Base-by-base conservation (phyloP, 2,113 vertebrate genomes). In the Heteronetta atricapilla region DNA sequence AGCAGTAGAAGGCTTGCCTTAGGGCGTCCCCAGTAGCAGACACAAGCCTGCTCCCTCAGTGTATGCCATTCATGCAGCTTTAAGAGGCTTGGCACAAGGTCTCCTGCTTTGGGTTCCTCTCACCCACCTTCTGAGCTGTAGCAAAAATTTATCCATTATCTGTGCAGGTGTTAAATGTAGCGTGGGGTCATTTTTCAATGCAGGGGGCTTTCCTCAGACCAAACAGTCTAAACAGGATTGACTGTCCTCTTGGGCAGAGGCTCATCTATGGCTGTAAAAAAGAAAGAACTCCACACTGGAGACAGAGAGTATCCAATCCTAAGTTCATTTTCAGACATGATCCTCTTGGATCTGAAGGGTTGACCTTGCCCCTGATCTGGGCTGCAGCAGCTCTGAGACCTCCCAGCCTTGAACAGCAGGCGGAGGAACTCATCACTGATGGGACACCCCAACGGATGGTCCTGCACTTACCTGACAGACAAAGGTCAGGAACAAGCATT, bases 381-480 rank as follows among this genome's bases (percentile, higher is more conserved):
- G 33, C 13, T 82, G 64, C 50, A 34, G 58, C 13, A 85, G 13
- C 9, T 75, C 52, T 53, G 70, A 85, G 31, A 16, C 8, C 22
- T 42, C 36, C 15, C 0, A 1, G 56, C 15, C 66, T 62, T 66
- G 42, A 86, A 42, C n/a, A 74, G 55, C 7, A 7, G 69, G 4
- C 75, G 52, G 31, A 88, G 29, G 26, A 48, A 2, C 10, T 62
- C 0, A 0, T 69, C 48, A 42, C 14, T 34, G 17, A 18, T 60
- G 60, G 34, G 6, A 69, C 74, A 73, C 21, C 53, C 20, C 22
- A 48, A 31, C 0, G 2, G 38, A 11, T 19, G 13, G 19, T 44
- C 72, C 62, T 79, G 8, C 40, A 38, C 26, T 79, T 53, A 19
- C 40, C 33, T 0, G 0, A 10, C 15, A 77, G 59, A 25, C 44